Base-by-base conservation (phyloP, 2,113 vertebrate species). In the Gyps fulvus region DNA sequence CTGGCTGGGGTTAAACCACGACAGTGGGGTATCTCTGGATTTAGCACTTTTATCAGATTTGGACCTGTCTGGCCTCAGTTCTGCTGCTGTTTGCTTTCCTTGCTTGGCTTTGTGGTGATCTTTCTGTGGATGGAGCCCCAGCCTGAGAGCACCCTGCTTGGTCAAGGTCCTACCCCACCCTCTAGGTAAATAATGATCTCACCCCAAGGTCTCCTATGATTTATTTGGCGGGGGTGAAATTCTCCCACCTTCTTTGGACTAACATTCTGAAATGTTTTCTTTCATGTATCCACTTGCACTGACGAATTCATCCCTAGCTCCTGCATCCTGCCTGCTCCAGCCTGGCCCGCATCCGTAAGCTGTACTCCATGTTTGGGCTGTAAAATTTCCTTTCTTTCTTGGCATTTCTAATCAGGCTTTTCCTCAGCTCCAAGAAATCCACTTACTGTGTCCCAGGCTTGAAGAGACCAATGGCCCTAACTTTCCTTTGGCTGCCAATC, bases 151-250 rank as follows among this genome's bases (percentile, higher is more conserved):
- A 89, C 40, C 45, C 55, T 73, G 34, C 63, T 74, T 84, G n/a
- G 45, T 42, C 7, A 2, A 87, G 31, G 65, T 74, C 31, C 43
- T 93, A 26, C 61, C 65, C 13, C 40, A 89, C 67, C 50, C 36
- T 95, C 49, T 89, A 27, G 18, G n/a, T 31, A 94, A 97, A 91
- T 76, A 94, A 67, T 84, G 27, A 65, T 47, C 50, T 91, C 87
- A 91, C 47, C 2, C 0, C 61, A 69, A 76, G 36, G 43, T 72
- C 73, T 87, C 26, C 43, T 43, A 26, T 78, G 63, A 89, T 94
- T 83, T 95, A 55, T 84, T 89, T 89, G 52, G 43, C 4, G 0
- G 16, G 43, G 11, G 13, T 90, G 43, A 91, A 96, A 57, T 91
- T 94, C 42, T 95, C 47, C 42, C 81, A 42, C 66, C 47, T 89